A percentile compares a stretch with the other conserved stretches of the same genome.
Conservation (phyloP, 64 coral and sea anemone genomes). For the Hydrozoanthus tunicans region DNA sequence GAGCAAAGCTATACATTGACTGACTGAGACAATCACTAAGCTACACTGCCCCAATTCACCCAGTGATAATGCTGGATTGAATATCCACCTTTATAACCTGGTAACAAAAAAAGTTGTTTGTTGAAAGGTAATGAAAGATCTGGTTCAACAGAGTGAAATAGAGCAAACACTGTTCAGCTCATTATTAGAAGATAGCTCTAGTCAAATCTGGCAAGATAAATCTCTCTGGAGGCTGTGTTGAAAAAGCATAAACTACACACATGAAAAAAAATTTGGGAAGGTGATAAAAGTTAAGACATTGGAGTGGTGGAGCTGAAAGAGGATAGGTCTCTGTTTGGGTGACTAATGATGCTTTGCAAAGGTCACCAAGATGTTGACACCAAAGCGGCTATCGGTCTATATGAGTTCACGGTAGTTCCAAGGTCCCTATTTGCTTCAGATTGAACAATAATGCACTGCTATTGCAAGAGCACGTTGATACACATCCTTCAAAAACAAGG, state of each 20-base stretch:
- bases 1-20: neutral
- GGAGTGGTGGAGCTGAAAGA: no score
- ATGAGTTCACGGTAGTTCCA: constrained; percentile 72
- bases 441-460: constrained; percentile 69
- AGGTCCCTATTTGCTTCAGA: constrained; percentile 70
- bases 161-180: neutral
- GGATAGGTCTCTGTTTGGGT: no score
- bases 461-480: constrained; percentile 62
- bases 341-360: no score
- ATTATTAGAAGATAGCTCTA: neutral
- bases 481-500: constrained; percentile 61
- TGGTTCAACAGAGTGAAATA: constrained; percentile 7
- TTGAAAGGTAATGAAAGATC: neutral
- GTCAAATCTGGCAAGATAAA: neutral
- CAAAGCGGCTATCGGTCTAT: constrained; percentile 51
- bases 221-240: neutral
- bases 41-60: constrained; percentile 2
- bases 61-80: neutral
- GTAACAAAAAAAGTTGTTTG: neutral
- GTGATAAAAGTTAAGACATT: no score
- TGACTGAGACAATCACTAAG: neutral
- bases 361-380: no score
- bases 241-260: no score
- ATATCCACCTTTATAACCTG: neutral
- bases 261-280: no score